Base-by-base conservation (phyloP, 2,888 invertebrate species). In the Creontiades dilutus region DNA sequence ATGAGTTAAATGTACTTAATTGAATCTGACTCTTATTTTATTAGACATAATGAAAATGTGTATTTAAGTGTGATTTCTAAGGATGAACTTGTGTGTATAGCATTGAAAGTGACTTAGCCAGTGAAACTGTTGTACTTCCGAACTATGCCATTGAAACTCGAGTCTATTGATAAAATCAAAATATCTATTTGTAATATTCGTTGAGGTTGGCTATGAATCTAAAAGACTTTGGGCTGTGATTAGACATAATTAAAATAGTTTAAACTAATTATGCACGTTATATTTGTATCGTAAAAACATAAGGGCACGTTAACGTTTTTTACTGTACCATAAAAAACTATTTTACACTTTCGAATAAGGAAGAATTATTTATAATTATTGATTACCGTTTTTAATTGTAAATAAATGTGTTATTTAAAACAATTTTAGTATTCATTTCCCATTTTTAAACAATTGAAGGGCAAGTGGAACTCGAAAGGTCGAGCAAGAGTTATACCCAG, bases 141-240 rank as follows among this genome's bases (percentile, higher is more conserved):
- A 57, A 57, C n/a, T 57, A n/a, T 57, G 13, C 52, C n/a, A 57
- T 57, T 57, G n/a, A 57, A 16, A 16, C 0, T 48, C 13, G 80
- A 80, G n/a, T 37, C 19, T 48, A 37, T 12, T 80, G 80, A 80
- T 80, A 5, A 80, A 80, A 80, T 37, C 80, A 48, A 48, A 48
- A 37, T 0, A 37, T 37, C 7, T 37, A 37, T 37, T 7, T 37
- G 3, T 7, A 37, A n/a, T n/a, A n/a, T n/a, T n/a, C n/a, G 37
- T 37, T 37, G 37, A 37, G 37, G 7, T 37, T 37, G 37, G 7
- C 37, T 4, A 37, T 23, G 19, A n/a, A 14, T 16, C 61, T 3
- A 61, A 3, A 68, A 19, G 23, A 68, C 19, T 19, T 68, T 12
- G 23, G 68, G 68, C 68, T 68, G 68, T 68, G 68, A 68, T 68